Evolutionary conservation across 2,113 vertebrate genomes (phyloP).

Genomic region (Cacatua alba): DNA sequence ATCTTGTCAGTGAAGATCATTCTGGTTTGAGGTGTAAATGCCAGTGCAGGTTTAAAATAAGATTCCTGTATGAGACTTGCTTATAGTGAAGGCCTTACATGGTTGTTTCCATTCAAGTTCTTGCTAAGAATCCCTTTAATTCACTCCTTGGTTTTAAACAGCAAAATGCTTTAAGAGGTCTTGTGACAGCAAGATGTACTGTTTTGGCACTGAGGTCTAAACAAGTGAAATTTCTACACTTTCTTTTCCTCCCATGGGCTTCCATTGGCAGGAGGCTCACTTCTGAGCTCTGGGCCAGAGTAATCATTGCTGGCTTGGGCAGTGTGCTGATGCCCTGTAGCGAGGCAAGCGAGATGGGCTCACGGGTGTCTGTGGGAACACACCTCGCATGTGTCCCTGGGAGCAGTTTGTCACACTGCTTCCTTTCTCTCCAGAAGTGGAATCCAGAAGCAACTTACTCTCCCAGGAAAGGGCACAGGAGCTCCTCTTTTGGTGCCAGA

Average conservation of each 20-base stretch:
- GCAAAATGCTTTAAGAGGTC: not conserved
- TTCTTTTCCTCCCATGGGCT: not conserved
- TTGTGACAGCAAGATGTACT: not conserved
- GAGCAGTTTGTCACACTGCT: not conserved
- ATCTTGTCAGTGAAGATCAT: not conserved
- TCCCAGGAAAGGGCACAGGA: not conserved
- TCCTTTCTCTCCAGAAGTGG: not conserved
- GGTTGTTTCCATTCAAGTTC: not conserved
- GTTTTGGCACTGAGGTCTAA: not conserved
- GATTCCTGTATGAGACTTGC: not conserved
- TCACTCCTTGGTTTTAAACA: not conserved
- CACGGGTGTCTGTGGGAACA: not conserved
- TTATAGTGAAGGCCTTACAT: not conserved
- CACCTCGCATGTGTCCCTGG: not conserved
- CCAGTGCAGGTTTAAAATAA: not conserved
- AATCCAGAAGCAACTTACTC: not conserved
- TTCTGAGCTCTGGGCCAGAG: not conserved
- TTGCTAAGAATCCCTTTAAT: not conserved
- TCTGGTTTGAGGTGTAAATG: not conserved
- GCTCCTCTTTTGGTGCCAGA: not conserved
- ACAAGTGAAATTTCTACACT: not conserved
- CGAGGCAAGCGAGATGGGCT: fast-evolving
- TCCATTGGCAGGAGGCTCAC: not conserved
- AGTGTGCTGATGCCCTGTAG: not conserved
- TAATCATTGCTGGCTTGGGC: not conserved